Base-by-base conservation (phyloP, 2,797 vertebrate genomes). In the Pseudomugil tenellus region DNA sequence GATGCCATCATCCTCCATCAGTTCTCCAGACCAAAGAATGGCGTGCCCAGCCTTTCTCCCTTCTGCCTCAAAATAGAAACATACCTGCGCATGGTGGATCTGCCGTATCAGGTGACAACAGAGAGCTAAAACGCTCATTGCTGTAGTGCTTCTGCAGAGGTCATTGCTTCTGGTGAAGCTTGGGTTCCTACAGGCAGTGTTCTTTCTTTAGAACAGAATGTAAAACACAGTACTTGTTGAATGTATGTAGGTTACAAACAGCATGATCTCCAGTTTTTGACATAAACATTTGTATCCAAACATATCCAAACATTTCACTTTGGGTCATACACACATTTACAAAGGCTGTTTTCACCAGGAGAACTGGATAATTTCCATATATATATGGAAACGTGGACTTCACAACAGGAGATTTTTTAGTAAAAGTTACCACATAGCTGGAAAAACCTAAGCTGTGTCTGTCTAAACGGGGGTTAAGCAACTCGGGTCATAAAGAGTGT, bases 51-150 rank as follows among this genome's bases (percentile, higher is more conserved):
- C 90, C 94, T 99, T 77, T 98, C 96, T 76, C 97, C 98, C 0
- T 97, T 98, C 93, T 99, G 98, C 86, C 93, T 99, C 89, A 98
- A 98, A 89, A 96, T 98, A 93, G 98, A 99, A 94, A 99, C 98
- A 0, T 99, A 97, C 85, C 91, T 99, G 85, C 95, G 97, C 83
- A 99, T 99, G 97, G 94, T 96, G 72, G 97, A 98, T 84, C 93
- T 99, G 85, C 98, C 98, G 58, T 99, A 99, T 91, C 98, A 99
- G 96, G 98, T 99, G 93, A 83, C 6, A n/a, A 56, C 64, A 48
- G 54, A n/a, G 3, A 6, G 2, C 34, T 3, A 8, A 62, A 2
- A 19, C 3, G 9, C n/a, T 51, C 23, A 26, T 51, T 14, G 25
- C 25, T 57, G 43, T 16, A 9, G 6, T 17, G 16, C 31, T 43